These are phyloP conservation scores for Archips crataeganus DNA, from an alignment of 2,888 invertebrate species.

Conservation along the genomic window DNA sequence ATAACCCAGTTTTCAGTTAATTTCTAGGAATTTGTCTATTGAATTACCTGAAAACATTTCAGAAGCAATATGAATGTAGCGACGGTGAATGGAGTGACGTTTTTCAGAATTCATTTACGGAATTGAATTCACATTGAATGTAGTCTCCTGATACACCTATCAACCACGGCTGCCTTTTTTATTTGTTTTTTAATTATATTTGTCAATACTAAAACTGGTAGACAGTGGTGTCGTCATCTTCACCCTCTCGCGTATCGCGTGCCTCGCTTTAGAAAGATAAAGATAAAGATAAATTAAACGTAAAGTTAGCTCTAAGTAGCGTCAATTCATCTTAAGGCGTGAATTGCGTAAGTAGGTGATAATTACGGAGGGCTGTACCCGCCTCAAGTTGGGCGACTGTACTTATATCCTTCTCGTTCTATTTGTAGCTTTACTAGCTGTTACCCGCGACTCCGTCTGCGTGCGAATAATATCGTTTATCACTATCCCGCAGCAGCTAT, in stretches of 20 bases:
- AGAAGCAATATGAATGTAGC: not conserved
- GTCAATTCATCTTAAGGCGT: not conserved
- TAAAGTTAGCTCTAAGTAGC: slow-evolving; percentile 4
- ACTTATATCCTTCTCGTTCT: too few relatives aligned
- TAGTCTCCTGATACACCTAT: not conserved
- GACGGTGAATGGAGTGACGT: not conserved
- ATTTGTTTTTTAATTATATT: too few relatives aligned
- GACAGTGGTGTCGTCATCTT: not conserved
- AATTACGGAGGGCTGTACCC: slow-evolving; percentile 9
- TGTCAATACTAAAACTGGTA: not conserved
- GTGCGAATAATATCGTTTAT: too few relatives aligned
- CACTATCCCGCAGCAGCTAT: too few relatives aligned
- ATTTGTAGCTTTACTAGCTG: too few relatives aligned
- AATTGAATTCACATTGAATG: not conserved
- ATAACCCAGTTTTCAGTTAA: not conserved
- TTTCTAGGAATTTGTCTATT: not conserved
- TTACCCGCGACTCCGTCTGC: too few relatives aligned
- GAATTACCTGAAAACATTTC: not conserved
- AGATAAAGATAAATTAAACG: slow-evolving; percentile 7
- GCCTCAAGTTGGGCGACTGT: not conserved
- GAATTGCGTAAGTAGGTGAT: slow-evolving; percentile 6
- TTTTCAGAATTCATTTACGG: not conserved
- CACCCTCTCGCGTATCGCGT: too few relatives aligned
- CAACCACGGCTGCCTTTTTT: too few relatives aligned
- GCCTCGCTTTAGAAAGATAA: not conserved